Evolutionary conservation across 2,797 vertebrate genomes (phyloP).

Genomic region (Schizopygopsis pylzovi): DNA sequence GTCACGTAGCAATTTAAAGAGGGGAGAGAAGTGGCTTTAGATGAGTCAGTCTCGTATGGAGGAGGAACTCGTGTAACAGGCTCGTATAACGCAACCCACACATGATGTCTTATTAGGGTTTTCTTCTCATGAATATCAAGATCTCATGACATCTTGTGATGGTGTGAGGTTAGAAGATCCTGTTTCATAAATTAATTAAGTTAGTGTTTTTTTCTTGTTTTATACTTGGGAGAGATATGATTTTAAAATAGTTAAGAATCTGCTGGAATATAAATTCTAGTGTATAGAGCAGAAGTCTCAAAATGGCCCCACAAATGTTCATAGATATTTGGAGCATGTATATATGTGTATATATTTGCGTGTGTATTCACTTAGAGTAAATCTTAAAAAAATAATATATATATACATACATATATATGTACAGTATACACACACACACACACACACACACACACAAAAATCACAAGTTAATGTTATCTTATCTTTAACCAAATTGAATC

Average conservation of each 20-base stretch:
- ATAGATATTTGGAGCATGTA: too few relatives aligned
- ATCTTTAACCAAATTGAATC: neutral
- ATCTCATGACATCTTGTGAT: constrained; percentile 15
- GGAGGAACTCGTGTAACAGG: constrained; percentile 44
- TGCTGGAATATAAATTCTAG: neutral
- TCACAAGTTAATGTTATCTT: neutral
- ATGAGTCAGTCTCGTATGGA: constrained; percentile 53
- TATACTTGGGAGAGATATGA: neutral
- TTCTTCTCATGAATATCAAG: constrained; percentile 25
- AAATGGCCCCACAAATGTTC: too few relatives aligned
- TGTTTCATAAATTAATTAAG: neutral
- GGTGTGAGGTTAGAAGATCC: neutral
- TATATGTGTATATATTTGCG: neutral
- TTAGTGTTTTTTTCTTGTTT: neutral
- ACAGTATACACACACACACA: too few relatives aligned
- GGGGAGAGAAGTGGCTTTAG: constrained; percentile 32
- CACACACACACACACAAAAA: neutral
- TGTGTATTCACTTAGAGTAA: too few relatives aligned
- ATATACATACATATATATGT: neutral
- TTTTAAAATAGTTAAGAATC: neutral
- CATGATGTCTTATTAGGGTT: constrained; percentile 30
- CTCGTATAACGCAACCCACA: constrained; percentile 45
- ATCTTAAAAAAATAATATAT: too few relatives aligned
- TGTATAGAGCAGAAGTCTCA: too few relatives aligned
- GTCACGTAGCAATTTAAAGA: constrained; percentile 37